Base-by-base conservation (phyloP, 2,113 vertebrate species). In the Pygoscelis adeliae region DNA sequence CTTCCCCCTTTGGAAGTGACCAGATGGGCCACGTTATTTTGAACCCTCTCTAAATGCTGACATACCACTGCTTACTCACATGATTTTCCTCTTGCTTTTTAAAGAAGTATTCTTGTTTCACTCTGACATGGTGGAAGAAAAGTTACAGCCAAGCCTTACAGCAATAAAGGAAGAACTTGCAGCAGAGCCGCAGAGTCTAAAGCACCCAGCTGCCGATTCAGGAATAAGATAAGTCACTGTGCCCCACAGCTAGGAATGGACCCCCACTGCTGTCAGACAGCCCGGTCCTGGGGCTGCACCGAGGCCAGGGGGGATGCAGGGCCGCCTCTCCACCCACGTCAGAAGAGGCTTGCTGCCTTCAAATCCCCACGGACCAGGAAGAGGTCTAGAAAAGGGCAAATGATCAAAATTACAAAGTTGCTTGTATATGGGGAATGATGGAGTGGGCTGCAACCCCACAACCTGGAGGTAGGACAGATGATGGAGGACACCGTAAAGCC, bases 81-180 rank as follows among this genome's bases (percentile, higher is more conserved):
- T 96, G 94, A 87, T 91, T 82, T 44, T 87, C 86, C 93, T 65
- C 83, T 56, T 40, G 65, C 83, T 92, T 97, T 97, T 96, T 96
- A 81, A 92, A 97, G 88, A 94, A 95, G 72, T 81, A 17, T 47
- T 79, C 65, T 84, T 91, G 83, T 95, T 96, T 95, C 95, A 0
- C 66, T 97, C 91, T 96, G 97, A 97, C 94, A 95, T 0, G 19
- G 87, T 93, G 76, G 83, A 93, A 97, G 82, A 18, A 29, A 74
- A 83, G 46, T 7, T 25, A 36, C 78, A 90, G 69, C 44, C 36
- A 0, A 80, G 78, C 38, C 42, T 42, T 15, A 42, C 49, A 34
- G 91, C 0, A 22, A 56, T 15, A 82, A 84, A 86, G 58, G 69
- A 91, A 85, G 91, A 79, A 69, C 72, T 63, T 5, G 55, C 53